phyloP scores from a whole-genome alignment of 2,888 invertebrate species.

The Agapetus fuscipes region DNA sequence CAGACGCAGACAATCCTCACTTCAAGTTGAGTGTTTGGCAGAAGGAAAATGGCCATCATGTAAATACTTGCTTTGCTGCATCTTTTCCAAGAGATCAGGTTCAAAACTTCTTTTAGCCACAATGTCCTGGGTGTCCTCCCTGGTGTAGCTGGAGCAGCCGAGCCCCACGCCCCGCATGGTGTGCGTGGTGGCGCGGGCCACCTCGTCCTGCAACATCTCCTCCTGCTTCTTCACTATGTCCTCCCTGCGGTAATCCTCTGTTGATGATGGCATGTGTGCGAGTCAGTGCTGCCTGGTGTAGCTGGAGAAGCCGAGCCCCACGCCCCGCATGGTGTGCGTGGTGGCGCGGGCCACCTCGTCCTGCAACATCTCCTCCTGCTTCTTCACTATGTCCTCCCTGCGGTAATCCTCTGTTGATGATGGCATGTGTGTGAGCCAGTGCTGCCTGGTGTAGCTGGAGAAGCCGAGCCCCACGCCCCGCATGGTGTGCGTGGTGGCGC shows the following conservation, averaged over 20 bases:
- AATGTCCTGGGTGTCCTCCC: conserved; percentile 28
- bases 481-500: conserved; percentile 94
- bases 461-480: conserved; percentile 80
- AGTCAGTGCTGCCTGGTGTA: conserved; percentile 35
- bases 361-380: conserved; percentile 85
- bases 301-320: conserved; percentile 68
- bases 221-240: conserved; percentile 63
- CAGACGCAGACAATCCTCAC: too few species aligned
- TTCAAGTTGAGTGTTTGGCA: too few species aligned
- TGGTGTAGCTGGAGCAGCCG: conserved; percentile 55
- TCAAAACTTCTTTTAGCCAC: too few species aligned
- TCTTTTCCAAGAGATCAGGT: too few species aligned
- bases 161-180: conserved; percentile 85
- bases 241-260: conserved; percentile 33
- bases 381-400: conserved; percentile 51
- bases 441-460: conserved; percentile 42
- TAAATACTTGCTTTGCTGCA: too few species aligned
- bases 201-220: conserved; percentile 94
- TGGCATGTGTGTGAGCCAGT: too few species aligned
- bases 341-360: conserved; percentile 93
- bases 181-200: conserved; percentile 90
- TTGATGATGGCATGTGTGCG: too few species aligned
- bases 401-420: conserved; percentile 33
- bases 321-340: conserved; percentile 90
- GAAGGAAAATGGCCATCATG: too few species aligned